A percentile compares a stretch with the other conserved stretches of the same genome.
Evolutionary conservation across 2,797 vertebrate species (phyloP).

Genomic region (Dryobates pubescens): DNA sequence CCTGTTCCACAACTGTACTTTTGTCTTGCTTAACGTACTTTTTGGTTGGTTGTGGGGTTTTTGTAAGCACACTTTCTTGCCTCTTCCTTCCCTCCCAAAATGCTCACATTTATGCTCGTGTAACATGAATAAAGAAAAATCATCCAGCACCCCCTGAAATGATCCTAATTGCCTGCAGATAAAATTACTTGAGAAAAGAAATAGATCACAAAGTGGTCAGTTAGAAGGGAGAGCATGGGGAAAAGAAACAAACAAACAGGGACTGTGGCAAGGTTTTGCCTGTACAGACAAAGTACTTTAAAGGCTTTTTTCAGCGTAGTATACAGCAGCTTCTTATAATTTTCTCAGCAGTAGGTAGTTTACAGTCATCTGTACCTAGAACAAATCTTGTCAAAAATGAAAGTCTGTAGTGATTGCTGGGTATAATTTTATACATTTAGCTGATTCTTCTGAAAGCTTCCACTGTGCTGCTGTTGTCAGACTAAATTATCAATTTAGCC

Average conservation of each 20-base stretch:
- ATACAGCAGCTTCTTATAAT: constrained; percentile 71
- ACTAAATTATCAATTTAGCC: constrained; percentile 73
- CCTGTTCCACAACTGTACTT: constrained; percentile 63
- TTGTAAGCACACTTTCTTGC: constrained; percentile 36
- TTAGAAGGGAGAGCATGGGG: neutral
- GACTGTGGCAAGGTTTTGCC: neutral
- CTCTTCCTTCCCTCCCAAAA: neutral
- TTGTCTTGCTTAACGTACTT: constrained; percentile 64
- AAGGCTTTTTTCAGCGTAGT: constrained; percentile 49
- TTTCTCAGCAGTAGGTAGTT: constrained; percentile 66
- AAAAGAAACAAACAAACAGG: neutral
- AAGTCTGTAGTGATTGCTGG: constrained; percentile 69
- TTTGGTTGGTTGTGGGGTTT: neutral
- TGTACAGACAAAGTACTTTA: constrained; percentile 47
- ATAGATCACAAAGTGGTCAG: neutral
- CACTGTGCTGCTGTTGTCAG: constrained; percentile 61
- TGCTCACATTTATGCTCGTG: constrained; percentile 50
- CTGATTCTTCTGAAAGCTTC: constrained; percentile 73
- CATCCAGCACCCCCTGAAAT: constrained; percentile 13
- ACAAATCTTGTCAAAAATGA: constrained; percentile 73
- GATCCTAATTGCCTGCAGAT: constrained; percentile 26
- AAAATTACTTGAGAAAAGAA: constrained; percentile 32
- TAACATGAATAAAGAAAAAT: constrained; percentile 52
- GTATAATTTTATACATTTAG: constrained; percentile 72
- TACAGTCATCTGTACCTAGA: constrained; percentile 66